phyloP scores from a whole-genome alignment of 2,797 vertebrate species.

The Tokudaia muenninki region DNA sequence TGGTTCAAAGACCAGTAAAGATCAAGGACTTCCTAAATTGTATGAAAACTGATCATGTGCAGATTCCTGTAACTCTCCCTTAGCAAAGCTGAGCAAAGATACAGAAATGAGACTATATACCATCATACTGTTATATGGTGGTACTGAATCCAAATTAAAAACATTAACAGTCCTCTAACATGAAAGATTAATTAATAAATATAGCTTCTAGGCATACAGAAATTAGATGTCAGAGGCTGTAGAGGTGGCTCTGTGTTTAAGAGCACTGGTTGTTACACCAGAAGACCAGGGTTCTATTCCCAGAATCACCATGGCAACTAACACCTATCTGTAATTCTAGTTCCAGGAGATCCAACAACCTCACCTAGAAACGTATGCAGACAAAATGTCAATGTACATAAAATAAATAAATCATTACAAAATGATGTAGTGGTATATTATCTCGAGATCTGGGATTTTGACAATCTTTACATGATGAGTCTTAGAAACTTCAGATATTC shows the following conservation, averaged over 20 bases:
- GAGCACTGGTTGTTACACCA: not conserved
- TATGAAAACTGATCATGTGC: conserved; percentile 37
- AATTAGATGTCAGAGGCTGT: not conserved
- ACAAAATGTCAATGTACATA: not conserved
- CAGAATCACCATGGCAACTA: not conserved
- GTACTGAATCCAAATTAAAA: conserved; percentile 57
- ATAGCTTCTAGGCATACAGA: conserved; percentile 12
- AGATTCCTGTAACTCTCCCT: not conserved
- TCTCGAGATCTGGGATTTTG: not conserved
- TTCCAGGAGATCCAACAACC: not conserved
- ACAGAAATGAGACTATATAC: conserved; percentile 56
- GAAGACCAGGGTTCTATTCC: not conserved
- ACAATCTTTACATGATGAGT: not conserved
- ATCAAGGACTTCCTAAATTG: conserved; percentile 56
- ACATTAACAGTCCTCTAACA: conserved; percentile 24
- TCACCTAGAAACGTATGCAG: not conserved
- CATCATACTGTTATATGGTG: conserved; percentile 36
- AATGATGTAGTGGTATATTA: not conserved
- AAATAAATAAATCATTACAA: not conserved
- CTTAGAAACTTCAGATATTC: not conserved
- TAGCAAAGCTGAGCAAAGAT: conserved; percentile 51
- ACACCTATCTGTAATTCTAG: not conserved
- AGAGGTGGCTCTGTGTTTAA: not conserved
- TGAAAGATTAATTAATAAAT: conserved; percentile 27
- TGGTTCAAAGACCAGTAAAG: conserved; percentile 62